These are phyloP conservation scores for Cinclus mexicanus DNA, from an alignment of 2,113 vertebrate genomes.

Conservation along the genomic window DNA sequence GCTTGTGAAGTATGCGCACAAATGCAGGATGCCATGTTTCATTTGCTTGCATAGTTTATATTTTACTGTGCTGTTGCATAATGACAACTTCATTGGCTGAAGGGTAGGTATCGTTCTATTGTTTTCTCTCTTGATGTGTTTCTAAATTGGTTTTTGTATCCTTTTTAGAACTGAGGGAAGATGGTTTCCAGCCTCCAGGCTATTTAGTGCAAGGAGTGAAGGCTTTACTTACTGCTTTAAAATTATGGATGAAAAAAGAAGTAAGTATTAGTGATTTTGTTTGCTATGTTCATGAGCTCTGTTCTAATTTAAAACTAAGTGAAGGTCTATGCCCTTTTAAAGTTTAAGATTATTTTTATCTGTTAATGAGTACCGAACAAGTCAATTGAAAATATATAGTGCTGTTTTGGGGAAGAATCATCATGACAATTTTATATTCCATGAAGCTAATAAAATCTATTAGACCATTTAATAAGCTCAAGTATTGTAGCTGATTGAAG, in stretches of 20 bases:
- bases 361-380: background rate
- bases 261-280: conserved; percentile 71
- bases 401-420: background rate
- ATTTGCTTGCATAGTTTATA: background rate
- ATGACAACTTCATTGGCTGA: background rate
- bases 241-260: conserved; percentile 96
- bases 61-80: background rate
- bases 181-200: conserved; percentile 87
- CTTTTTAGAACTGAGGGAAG: conserved; percentile 88
- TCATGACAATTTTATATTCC: background rate
- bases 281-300: background rate
- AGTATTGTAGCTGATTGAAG: background rate
- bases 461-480: background rate
- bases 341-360: background rate
- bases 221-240: conserved; percentile 92
- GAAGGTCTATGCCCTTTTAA: background rate
- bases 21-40: background rate
- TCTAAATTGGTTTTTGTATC: background rate
- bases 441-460: background rate
- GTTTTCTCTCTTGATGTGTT: background rate
- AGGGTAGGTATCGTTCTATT: background rate
- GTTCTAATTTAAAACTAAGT: background rate
- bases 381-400: background rate
- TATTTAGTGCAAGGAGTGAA: conserved; percentile 95
- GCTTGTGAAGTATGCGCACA: background rate